A percentile compares a stretch with the other conserved stretches of the same genome.
These are phyloP conservation scores for Julus scanicus DNA, from an alignment of 2,888 invertebrate genomes.

Conservation along the genomic window DNA sequence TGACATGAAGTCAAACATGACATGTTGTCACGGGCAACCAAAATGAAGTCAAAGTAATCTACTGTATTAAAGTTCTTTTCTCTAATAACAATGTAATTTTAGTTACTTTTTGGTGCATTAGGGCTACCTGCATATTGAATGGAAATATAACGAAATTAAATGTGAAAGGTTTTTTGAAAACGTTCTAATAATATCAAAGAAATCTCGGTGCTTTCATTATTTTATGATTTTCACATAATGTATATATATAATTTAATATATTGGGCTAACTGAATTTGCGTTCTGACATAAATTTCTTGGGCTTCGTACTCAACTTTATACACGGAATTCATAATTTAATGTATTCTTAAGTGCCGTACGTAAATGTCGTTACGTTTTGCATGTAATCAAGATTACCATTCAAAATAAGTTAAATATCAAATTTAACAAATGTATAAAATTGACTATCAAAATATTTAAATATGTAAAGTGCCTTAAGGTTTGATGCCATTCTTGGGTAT, in stretches of 20 bases:
- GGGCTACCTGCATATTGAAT: not conserved
- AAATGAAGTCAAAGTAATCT: slow-evolving; percentile 3
- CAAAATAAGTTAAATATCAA: no score
- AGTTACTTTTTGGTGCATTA: not conserved
- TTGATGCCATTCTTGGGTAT: not conserved
- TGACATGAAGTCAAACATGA: not conserved
- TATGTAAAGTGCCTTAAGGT: no score
- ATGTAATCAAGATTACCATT: not conserved
- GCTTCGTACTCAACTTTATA: not conserved
- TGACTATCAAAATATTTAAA: no score
- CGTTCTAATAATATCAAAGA: slow-evolving; percentile 12
- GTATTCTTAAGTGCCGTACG: not conserved
- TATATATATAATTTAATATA: not conserved
- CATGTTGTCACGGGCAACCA: not conserved
- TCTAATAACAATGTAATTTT: not conserved
- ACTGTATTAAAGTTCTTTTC: not conserved
- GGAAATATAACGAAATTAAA: not conserved
- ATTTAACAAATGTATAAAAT: no score
- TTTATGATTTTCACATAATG: not conserved
- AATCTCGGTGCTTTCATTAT: not conserved
- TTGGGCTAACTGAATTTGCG: not conserved
- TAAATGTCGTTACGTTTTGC: not conserved
- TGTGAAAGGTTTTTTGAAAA: not conserved
- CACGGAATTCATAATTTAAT: not conserved
- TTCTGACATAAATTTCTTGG: not conserved